These are phyloP conservation scores for Heptranchias perlo DNA, from an alignment of 2,113 vertebrate species.

Conservation along the genomic window DNA sequence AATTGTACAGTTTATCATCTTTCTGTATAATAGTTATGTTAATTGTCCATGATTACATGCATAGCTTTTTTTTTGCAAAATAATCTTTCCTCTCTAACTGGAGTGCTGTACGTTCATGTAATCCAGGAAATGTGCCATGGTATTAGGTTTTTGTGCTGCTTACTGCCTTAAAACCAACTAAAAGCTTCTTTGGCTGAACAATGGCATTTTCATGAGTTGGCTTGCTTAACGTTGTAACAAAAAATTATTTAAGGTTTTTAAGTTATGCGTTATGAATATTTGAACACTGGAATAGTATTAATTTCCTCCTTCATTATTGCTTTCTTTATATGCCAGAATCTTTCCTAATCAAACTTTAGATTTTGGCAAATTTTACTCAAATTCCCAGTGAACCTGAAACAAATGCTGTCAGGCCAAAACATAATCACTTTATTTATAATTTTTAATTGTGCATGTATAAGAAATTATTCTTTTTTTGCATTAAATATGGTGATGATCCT, in stretches of 20 bases:
- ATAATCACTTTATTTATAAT: neutral
- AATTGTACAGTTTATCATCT: neutral
- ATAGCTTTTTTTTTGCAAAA: neutral
- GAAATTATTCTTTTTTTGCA: neutral
- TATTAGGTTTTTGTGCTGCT: neutral
- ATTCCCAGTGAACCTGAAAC: neutral
- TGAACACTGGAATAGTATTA: neutral
- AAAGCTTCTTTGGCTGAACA: neutral
- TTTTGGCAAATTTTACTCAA: neutral
- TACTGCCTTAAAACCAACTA: neutral
- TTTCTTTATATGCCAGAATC: neutral
- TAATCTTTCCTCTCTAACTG: neutral
- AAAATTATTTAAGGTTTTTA: neutral
- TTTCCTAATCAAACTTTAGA: neutral
- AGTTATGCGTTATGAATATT: neutral
- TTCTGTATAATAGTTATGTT: neutral
- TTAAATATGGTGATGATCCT: neutral
- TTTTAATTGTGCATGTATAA: neutral
- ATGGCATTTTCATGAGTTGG: neutral
- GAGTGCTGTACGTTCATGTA: neutral
- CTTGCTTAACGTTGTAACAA: neutral
- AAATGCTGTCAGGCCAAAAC: neutral
- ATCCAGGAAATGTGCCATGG: neutral
- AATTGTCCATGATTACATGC: neutral
- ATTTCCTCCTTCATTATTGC: neutral